phyloP scores from a whole-genome alignment of 2,888 invertebrate species.

The Carpatolechia fugitivella region DNA sequence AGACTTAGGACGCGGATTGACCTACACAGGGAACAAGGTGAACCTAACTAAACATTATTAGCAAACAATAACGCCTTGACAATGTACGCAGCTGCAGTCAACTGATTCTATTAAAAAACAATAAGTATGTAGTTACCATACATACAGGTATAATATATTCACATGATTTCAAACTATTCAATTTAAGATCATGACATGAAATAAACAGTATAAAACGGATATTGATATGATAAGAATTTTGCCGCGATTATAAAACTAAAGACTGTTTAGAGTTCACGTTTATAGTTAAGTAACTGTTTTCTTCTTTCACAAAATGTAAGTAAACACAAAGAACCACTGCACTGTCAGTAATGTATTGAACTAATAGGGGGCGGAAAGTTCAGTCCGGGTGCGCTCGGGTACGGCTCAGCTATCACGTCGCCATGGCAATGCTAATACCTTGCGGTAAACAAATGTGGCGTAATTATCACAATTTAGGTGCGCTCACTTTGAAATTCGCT shows the following conservation, averaged over 20 bases:
- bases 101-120: too few species aligned
- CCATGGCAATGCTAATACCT: conserved; percentile 40
- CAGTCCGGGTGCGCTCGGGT: conserved; percentile 12
- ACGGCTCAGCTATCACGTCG: conserved; percentile 33
- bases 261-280: too few species aligned
- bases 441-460: conserved; percentile 5
- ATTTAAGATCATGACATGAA: too few species aligned
- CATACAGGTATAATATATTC: too few species aligned
- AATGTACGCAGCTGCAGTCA: neutral
- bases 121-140: too few species aligned
- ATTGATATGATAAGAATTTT: too few species aligned
- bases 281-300: too few species aligned
- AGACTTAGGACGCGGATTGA: neutral
- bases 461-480: conserved; percentile 1
- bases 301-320: neutral
- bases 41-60: conserved; percentile 20
- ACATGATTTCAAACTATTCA: too few species aligned
- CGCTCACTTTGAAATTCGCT: too few species aligned
- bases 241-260: too few species aligned
- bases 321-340: neutral
- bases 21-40: conserved; percentile 14
- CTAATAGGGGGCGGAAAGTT: conserved; percentile 10
- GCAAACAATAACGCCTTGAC: conserved; percentile 25
- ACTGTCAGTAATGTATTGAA: conserved; percentile 12
- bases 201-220: too few species aligned